Evolutionary conservation across 1,140 invertebrate species (phyloP), one percentile per base, ranked within the genome.

Genomic region (Cydia strobilella): DNA sequence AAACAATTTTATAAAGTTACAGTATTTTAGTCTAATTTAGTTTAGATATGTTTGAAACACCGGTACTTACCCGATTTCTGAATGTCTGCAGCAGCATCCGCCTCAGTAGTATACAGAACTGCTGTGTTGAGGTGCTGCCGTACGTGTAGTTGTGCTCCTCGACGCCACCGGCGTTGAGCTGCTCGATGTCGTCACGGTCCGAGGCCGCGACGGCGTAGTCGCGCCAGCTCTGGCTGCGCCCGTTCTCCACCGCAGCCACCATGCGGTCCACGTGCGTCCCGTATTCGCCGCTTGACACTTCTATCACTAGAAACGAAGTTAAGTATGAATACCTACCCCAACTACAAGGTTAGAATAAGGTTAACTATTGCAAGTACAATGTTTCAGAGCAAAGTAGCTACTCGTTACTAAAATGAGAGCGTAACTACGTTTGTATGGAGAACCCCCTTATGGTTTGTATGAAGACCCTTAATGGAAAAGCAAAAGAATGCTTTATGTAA

Each of bases 241-340:
- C 94, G 88, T 95, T 96, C 59, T 95, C 94, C 0, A 96, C 93
- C 1, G 94, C 92, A 1, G 92, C 83, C 1, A 95, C 93, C 95
- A 96, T 96, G 77, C 83, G 93, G 13, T 96, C 95, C 1, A 94
- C 86, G 76, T 94, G 94, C 25, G 94, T 90, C 0, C 96, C 96
- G 83, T 97, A 97, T 86, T 97, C 96, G 0, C 95, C 95, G 75
- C 95, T 95, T 0, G 96, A 95, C 10, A 96, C 95, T 93, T 97
- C 96, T 74, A 97, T 96, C 54, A 97, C 96, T 96, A 80, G 20
- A 94, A 94, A 31, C 48, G 15, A 35, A 75, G 18, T 20, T 23
- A 59, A 59, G 7, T 54, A 20, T 54, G n/a, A 18, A 39, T 39
- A 6, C 35, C 5, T 39, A 39, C 35, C 5, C 1, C 25, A n/a